Evolutionary conservation across 92 coral and sea anemone species (phyloP).

Genomic region (Zoanthus solanderi): DNA sequence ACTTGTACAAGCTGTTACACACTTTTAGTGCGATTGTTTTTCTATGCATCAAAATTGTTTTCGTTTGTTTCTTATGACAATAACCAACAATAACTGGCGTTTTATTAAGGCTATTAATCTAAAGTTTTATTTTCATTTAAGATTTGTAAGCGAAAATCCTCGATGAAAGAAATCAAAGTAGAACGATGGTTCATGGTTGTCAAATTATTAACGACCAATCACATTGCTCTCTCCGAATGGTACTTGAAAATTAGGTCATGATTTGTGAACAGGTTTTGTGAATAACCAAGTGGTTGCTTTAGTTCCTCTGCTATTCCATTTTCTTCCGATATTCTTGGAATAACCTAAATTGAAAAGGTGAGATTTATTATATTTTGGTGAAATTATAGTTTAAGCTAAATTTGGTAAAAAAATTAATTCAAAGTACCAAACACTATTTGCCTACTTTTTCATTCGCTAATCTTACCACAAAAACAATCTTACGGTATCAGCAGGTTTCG

Average conservation of each 20-base stretch:
- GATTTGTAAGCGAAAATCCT: background rate
- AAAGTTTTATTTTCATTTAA: background rate
- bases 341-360: background rate
- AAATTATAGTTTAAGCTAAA: background rate
- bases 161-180: too few relatives aligned
- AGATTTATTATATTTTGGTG: background rate
- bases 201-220: conserved; percentile 9
- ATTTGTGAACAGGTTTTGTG: conserved; percentile 5
- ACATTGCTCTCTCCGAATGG: background rate
- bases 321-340: background rate
- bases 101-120: background rate
- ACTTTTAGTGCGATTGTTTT: background rate
- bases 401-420: background rate
- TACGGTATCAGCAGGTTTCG: background rate
- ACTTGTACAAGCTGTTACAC: background rate
- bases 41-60: background rate
- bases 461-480: background rate
- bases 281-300: conserved; percentile 2
- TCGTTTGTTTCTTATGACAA: background rate
- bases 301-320: background rate
- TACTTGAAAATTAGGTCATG: conserved; percentile 51
- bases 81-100: background rate
- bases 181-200: background rate
- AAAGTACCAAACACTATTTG: background rate
- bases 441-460: background rate